Evolutionary conservation across 2,888 invertebrate species (phyloP), one percentile per base, ranked within the genome.

Genomic region (Incurvaria masculella): DNA sequence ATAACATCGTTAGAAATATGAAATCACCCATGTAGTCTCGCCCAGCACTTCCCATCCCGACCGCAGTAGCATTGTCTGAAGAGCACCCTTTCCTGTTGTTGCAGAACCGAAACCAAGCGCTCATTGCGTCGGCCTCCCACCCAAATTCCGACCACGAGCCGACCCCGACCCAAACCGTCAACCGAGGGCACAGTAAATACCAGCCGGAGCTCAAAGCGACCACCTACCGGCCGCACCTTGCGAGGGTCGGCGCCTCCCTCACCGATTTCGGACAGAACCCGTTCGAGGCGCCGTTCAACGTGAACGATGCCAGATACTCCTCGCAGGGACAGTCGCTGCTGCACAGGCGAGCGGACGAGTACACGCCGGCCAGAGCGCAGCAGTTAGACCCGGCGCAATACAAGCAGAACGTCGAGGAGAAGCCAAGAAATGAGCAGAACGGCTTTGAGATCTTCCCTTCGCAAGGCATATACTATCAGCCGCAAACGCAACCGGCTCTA

Each of bases 41-140:
- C n/a, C n/a, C n/a, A 4, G 4, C 14, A 33, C 23, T 14, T 33
- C 33, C 33, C 33, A 33, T 33, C 33, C 33, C 14, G 11, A 33
- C 33, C 4, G 33, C 14, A 33, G 33, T 33, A 14, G 8, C 33
- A 8, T 33, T 14, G 8, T 45, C 27, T 45, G 45, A 45, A 23
- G 45, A 54, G 51, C 52, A 51, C 42, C 17, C 20, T 46, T 40
- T 55, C 54, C 55, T 55, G 55, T 55, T 79, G 73, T 79, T 79
- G 73, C 79, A 79, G 79, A 78, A 65, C 63, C 76, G 76, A 69
- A 76, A 76, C 72, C 64, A 57, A 57, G 74, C 66, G 63, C 70
- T 75, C 67, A 49, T 53, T 48, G 60, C 56, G 56, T 61, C 57
- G 51, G 59, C 51, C 52, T 48, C 57, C 45, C 44, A 46, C 40